Percentiles rank a stretch among this genome's conserved stretches.
Conservation (phyloP, 2,888 invertebrate genomes). For the Andricus curvator region DNA sequence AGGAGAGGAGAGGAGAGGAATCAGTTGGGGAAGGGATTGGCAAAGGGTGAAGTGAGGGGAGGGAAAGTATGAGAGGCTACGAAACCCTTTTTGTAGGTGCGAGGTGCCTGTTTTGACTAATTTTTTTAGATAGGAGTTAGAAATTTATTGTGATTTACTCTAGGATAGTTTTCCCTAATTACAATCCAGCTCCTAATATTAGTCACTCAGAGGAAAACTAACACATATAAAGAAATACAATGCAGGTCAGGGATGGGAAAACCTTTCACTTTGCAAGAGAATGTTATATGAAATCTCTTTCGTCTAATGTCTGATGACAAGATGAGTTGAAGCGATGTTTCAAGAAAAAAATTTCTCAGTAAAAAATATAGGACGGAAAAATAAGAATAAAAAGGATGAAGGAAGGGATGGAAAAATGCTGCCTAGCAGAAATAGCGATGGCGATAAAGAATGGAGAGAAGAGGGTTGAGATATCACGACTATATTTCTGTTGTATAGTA, state of each 20-base stretch:
- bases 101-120: too few species aligned
- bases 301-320: not conserved
- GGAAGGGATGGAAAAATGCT: constrained; percentile 8
- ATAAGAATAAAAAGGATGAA: constrained; percentile 15
- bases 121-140: too few species aligned
- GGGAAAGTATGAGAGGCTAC: too few species aligned
- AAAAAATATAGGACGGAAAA: constrained; percentile 23
- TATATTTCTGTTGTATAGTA: constrained; percentile 2
- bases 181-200: too few species aligned
- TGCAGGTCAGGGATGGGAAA: constrained; percentile 1
- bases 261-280: not conserved
- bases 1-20: too few species aligned
- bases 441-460: constrained; percentile 30
- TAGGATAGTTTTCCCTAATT: too few species aligned
- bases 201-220: too few species aligned
- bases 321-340: not conserved
- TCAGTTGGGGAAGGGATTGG: too few species aligned
- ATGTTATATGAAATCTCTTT: not conserved
- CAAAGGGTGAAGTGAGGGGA: too few species aligned
- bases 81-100: too few species aligned
- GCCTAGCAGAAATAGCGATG: not conserved
- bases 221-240: too few species aligned
- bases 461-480: constrained; percentile 46
- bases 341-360: not conserved
- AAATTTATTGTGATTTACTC: too few species aligned